These are phyloP conservation scores for Lynx canadensis DNA, from an alignment of 2,113 vertebrate species.

Conservation along the genomic window DNA sequence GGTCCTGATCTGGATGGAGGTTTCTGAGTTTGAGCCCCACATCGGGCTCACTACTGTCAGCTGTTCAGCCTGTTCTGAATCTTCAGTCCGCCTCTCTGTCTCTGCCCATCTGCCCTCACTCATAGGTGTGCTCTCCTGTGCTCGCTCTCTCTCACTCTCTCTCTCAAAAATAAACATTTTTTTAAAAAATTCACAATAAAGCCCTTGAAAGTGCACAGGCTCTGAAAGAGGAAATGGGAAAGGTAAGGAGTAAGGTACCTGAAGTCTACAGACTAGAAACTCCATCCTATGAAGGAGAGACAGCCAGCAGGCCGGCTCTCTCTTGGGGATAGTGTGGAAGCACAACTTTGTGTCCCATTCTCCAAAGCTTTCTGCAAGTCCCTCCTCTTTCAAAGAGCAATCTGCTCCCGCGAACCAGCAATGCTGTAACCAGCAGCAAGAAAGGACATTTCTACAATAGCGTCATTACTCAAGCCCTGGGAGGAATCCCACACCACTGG, in stretches of 20 bases:
- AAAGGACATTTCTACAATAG: neutral
- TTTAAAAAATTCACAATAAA: neutral
- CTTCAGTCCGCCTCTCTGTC: too few species aligned
- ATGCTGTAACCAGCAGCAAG: neutral
- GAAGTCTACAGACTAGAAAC: neutral
- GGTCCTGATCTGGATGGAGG: too few species aligned
- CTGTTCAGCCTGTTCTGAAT: too few species aligned
- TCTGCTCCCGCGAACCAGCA: neutral
- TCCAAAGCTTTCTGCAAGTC: neutral
- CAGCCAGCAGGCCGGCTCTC: neutral
- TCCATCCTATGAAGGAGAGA: neutral
- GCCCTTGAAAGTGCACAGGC: neutral
- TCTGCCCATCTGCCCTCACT: too few species aligned
- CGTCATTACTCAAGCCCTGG: neutral
- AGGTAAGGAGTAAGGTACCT: neutral
- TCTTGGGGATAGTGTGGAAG: neutral
- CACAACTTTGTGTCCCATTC: neutral
- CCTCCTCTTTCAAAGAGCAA: slow-evolving; percentile 3
- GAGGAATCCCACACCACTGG: neutral
- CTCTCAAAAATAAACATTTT: too few species aligned
- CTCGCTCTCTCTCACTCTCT: too few species aligned
- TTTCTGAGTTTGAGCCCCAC: too few species aligned
- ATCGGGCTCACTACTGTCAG: too few species aligned
- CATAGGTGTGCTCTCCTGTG: too few species aligned
- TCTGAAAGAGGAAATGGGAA: neutral